Conservation (phyloP, 64 coral and sea anemone genomes). For the Cladopsammia gracilis region DNA sequence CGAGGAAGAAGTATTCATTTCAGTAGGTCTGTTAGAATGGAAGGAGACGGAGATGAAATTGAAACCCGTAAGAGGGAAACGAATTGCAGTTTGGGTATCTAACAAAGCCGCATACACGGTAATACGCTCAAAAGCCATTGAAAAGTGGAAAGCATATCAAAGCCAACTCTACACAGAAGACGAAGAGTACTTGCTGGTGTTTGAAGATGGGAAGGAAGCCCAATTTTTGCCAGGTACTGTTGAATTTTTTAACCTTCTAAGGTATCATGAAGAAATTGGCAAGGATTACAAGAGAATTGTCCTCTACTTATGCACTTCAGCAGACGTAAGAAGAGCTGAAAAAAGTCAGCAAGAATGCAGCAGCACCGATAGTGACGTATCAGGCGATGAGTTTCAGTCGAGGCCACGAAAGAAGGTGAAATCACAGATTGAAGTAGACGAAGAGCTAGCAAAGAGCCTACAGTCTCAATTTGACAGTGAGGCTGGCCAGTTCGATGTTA, state of each 20-base stretch:
- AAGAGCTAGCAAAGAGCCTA: slow-evolving; percentile 23
- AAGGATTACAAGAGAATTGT: slow-evolving; percentile 63
- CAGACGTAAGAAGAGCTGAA: not conserved
- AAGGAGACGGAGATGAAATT: slow-evolving; percentile 13
- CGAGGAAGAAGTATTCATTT: slow-evolving; percentile 43
- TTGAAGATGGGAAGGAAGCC: slow-evolving; percentile 52
- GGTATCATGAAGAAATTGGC: slow-evolving; percentile 64
- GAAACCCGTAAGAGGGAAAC: slow-evolving; percentile 32
- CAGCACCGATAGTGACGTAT: slow-evolving; percentile 15
- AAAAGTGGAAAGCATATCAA: slow-evolving; percentile 15
- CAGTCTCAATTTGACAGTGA: slow-evolving; percentile 18
- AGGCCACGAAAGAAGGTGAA: slow-evolving; percentile 30
- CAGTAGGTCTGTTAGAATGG: slow-evolving; percentile 52
- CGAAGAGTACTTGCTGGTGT: no score
- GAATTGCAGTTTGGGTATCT: slow-evolving; percentile 29
- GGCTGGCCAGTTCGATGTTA: not conserved
- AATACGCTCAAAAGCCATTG: slow-evolving; percentile 1
- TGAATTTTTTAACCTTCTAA: slow-evolving; percentile 40
- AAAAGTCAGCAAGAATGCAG: not conserved
- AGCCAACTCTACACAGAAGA: no score
- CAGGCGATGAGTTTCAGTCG: slow-evolving; percentile 10
- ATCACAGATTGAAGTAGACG: slow-evolving; percentile 15
- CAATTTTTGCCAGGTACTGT: slow-evolving; percentile 37
- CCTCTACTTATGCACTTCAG: slow-evolving; percentile 34
- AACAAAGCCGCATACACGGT: not conserved